A percentile compares a stretch with the other conserved stretches of the same genome.
Evolutionary conservation across 1,140 invertebrate species (phyloP).

Genomic region (Zaprionus ghesquierei): DNA sequence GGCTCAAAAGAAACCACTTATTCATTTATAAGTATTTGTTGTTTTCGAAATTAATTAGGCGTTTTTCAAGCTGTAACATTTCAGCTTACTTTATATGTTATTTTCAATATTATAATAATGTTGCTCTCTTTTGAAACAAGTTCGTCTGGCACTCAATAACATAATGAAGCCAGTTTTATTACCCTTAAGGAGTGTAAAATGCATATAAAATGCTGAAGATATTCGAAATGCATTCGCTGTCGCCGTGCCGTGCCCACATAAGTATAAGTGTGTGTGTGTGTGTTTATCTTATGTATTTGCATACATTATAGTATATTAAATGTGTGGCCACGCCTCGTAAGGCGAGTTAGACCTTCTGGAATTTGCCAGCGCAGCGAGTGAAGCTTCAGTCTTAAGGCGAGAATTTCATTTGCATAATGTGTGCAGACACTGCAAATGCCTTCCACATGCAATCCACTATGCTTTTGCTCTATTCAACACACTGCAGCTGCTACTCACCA

Average conservation of each 20-base stretch:
- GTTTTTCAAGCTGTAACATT: neutral
- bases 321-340: conserved; percentile 25
- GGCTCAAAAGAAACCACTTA: neutral
- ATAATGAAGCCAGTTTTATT: conserved; percentile 16
- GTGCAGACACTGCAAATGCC: conserved; percentile 17
- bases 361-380: conserved; percentile 39
- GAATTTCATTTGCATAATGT: conserved; percentile 57
- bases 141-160: neutral
- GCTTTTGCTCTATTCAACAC: neutral
- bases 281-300: conserved; percentile 11
- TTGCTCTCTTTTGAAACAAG: neutral
- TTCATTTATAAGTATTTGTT: neutral
- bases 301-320: neutral
- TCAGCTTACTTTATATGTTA: neutral
- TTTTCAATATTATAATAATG: neutral
- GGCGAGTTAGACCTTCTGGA: conserved; percentile 56
- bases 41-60: neutral
- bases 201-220: neutral
- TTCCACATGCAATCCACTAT: conserved; percentile 6
- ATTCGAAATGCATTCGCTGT: conserved; percentile 1
- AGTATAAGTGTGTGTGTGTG: neutral
- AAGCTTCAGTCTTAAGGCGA: conserved; percentile 23
- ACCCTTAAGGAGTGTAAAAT: neutral
- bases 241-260: neutral
- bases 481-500: conserved; percentile 41